These are phyloP conservation scores for Morelia viridis DNA, from an alignment of 2,797 vertebrate genomes.

Conservation along the genomic window DNA sequence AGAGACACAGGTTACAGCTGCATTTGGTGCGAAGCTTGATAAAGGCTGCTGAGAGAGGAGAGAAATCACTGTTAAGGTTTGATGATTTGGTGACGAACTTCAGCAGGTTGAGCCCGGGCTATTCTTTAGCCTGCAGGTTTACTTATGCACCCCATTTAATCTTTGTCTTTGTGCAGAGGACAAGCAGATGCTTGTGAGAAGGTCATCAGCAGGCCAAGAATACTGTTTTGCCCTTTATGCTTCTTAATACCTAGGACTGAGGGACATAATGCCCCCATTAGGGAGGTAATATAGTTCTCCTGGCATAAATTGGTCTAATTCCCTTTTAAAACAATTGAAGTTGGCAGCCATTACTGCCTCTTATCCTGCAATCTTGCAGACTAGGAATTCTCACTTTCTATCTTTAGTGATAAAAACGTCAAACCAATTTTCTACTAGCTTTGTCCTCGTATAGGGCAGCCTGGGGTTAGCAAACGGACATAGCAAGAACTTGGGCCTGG, in stretches of 20 bases:
- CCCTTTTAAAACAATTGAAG: background rate
- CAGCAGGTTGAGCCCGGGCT: background rate
- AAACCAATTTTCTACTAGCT: background rate
- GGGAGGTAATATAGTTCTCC: background rate
- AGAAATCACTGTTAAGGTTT: background rate
- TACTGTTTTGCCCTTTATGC: background rate
- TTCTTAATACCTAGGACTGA: background rate
- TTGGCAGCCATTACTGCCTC: background rate
- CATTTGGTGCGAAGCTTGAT: background rate
- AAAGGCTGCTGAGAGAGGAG: background rate
- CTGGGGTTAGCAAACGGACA: background rate
- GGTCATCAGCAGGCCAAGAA: background rate
- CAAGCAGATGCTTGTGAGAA: background rate
- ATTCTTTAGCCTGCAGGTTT: background rate
- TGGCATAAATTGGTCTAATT: background rate
- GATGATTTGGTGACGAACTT: background rate
- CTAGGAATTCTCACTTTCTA: background rate
- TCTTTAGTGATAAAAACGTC: background rate
- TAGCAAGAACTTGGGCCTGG: background rate
- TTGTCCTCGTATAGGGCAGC: background rate
- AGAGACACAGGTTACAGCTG: background rate
- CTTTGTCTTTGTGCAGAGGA: background rate
- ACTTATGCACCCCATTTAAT: background rate
- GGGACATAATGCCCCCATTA: background rate
- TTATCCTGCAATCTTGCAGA: background rate